Conservation (phyloP, 2,888 invertebrate species). For the Cosmopolites sordidus region DNA sequence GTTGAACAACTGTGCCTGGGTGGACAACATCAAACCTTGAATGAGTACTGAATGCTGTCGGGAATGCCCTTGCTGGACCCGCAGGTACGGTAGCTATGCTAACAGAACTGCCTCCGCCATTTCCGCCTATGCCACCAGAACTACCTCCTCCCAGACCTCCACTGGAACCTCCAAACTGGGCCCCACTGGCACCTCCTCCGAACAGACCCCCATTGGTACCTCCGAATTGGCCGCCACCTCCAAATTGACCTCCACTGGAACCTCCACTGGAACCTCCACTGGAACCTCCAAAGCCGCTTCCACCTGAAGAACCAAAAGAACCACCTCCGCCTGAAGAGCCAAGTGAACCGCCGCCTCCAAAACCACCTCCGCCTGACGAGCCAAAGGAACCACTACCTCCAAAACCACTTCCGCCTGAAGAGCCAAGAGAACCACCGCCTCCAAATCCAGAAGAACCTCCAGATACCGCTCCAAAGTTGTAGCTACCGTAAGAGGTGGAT, state of each 20-base stretch:
- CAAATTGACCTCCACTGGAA: conserved; percentile 2
- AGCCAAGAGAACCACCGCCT: background rate
- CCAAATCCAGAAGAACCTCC: background rate
- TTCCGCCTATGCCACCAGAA: background rate
- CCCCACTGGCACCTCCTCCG: background rate
- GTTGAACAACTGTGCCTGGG: conserved; percentile 18
- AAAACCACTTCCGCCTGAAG: background rate
- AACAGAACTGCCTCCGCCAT: background rate
- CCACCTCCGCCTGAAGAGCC: background rate
- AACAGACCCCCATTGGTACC: background rate
- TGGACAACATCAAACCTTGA: conserved; percentile 21
- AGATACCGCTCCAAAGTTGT: conserved; percentile 2
- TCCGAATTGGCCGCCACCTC: background rate
- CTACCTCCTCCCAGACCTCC: background rate
- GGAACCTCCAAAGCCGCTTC: background rate
- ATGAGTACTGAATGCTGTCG: conserved; percentile 19
- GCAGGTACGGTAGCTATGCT: conserved; percentile 10
- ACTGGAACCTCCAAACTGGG: background rate
- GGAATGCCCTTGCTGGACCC: conserved; percentile 11
- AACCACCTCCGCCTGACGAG: background rate
- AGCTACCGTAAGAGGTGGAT: background rate
- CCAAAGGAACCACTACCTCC: background rate
- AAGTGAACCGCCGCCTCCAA: conserved; percentile 5
- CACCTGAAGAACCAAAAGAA: background rate
- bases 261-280: background rate